Evolutionary conservation across 2,797 vertebrate species (phyloP).

Genomic region (Falco columbarius): DNA sequence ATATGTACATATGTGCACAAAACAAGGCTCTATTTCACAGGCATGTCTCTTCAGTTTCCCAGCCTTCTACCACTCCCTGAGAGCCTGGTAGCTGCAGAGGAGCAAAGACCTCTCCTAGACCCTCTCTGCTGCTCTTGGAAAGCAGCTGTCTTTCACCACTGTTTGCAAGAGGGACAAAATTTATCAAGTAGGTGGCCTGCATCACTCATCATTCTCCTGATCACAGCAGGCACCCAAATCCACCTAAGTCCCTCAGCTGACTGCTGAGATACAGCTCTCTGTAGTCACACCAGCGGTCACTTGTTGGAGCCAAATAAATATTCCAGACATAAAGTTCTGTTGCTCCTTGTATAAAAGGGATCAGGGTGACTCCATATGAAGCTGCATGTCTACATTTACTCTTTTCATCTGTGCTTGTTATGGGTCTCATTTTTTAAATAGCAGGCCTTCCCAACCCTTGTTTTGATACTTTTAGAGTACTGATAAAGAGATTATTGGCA

Average conservation of each 20-base stretch:
- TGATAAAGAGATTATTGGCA: not conserved
- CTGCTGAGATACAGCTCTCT: not conserved
- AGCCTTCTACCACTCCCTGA: not conserved
- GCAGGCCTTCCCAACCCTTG: not conserved
- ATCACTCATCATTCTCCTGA: not conserved
- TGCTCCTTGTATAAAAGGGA: not conserved
- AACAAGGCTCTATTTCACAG: not conserved
- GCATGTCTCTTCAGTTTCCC: not conserved
- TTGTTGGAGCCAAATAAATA: not conserved
- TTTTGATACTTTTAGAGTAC: not conserved
- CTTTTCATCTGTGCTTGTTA: not conserved
- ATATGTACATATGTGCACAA: too few species aligned
- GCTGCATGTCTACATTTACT: not conserved
- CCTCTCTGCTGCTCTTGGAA: not conserved
- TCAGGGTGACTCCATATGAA: not conserved
- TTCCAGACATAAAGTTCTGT: not conserved
- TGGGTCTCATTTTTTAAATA: not conserved
- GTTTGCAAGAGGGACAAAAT: not conserved
- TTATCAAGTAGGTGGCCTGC: not conserved
- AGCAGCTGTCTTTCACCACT: not conserved
- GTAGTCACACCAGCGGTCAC: not conserved
- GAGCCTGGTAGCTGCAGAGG: not conserved
- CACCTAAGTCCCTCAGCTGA: not conserved
- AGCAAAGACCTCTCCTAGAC: not conserved
- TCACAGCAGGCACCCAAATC: not conserved